A percentile compares a stretch with the other conserved stretches of the same genome.
phyloP scores from a whole-genome alignment of 2,888 invertebrate genomes.

The Teleiodes luculella region DNA sequence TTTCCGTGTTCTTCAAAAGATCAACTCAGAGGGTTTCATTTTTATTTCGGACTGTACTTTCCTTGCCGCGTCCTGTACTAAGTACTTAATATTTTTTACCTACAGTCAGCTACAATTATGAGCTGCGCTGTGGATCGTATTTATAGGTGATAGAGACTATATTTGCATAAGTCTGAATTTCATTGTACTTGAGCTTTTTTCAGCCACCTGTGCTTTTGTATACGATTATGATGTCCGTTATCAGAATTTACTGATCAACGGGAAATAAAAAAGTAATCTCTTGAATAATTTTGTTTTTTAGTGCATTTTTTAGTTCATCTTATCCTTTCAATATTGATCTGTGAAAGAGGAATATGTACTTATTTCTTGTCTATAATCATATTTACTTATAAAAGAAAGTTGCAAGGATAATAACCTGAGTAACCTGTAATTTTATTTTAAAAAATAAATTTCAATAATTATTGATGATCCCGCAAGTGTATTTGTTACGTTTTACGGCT shows the following conservation, averaged over 20 bases:
- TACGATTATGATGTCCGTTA: conserved; percentile 18
- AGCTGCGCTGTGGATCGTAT: not conserved
- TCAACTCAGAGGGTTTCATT: conserved; percentile 61
- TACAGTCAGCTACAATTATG: not conserved
- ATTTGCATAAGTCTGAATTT: not conserved
- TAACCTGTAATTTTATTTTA: no score
- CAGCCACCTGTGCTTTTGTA: conserved; percentile 60
- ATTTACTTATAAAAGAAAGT: no score
- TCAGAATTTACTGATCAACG: not conserved
- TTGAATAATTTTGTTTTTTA: not conserved
- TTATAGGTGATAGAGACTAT: not conserved
- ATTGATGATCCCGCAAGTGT: no score
- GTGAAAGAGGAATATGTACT: no score
- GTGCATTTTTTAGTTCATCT: no score
- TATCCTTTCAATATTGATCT: no score
- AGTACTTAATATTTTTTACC: conserved; percentile 18
- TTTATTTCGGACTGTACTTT: conserved; percentile 64
- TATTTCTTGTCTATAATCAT: no score
- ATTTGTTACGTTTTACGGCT: no score
- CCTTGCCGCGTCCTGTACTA: conserved; percentile 42
- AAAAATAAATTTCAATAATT: no score
- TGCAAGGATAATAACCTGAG: no score
- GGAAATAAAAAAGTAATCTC: not conserved
- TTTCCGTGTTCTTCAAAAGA: conserved; percentile 46
- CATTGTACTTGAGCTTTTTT: conserved; percentile 40